Evolutionary conservation across 1,140 invertebrate species (phyloP), one percentile per base, ranked within the genome.

Genomic region (Bombus superbus): DNA sequence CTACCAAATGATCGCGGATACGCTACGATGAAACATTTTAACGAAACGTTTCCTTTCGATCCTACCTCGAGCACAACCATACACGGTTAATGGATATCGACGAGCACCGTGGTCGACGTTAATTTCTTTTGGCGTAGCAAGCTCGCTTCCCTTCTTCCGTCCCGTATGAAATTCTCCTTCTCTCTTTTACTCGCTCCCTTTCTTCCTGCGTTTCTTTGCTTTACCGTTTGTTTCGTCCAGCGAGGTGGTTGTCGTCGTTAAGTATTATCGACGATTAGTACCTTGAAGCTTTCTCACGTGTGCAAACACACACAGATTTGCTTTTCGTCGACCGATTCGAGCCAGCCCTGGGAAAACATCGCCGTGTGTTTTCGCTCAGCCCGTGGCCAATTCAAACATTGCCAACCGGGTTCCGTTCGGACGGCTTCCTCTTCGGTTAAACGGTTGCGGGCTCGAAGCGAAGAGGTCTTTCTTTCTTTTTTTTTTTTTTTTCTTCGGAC

Each of bases 301-400:
- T 15, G 88, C 88, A 90, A 90, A 90, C 85, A 89, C 22, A 89
- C 22, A 68, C 53, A 74, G 73, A 86, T 90, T 89, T 90, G 73
- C 89, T 90, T 90, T 89, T 57, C 73, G 71, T 68, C 62, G 44
- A 86, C n/a, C 32, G 35, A 83, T 83, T 32, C n/a, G 11, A 22
- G 22, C 28, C 62, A 40, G 57, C 38, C 38, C 80, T 89, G 89
- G 85, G 86, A 89, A 90, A 90, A 89, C 88, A 90, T 83, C 77
- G 69, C 78, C 42, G 68, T 53, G 80, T 87, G 77, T 86, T 86
- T 87, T 87, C 80, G 40, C 81, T 89, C 40, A 32, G 78, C 42
- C 28, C 11, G 18, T 40, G 42, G 62, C 81, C 69, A 89, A 86
- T 32, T 89, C 76, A 89, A 89, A 89, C 85, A 90, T 13, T 28